Conservation (phyloP, 64 coral and sea anemone genomes). For the Montipora cactus region DNA sequence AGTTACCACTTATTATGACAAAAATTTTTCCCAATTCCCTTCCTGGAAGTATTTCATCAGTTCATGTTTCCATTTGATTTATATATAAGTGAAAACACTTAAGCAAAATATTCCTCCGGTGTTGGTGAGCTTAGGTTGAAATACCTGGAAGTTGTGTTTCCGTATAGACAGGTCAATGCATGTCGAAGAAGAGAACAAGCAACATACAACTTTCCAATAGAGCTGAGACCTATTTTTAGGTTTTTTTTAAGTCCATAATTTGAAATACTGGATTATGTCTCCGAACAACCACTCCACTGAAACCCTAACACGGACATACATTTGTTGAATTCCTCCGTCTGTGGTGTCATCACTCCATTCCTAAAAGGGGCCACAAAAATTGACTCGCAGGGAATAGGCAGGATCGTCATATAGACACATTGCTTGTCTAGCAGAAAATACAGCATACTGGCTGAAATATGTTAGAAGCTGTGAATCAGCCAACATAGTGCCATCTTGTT, state of each 20-base stretch:
- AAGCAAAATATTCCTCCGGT: constrained; percentile 9
- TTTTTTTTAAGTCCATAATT: not conserved
- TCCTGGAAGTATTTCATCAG: not conserved
- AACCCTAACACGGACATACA: not conserved
- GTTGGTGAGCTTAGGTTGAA: not conserved
- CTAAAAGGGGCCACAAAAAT: not conserved
- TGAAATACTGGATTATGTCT: not conserved
- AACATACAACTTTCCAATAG: not conserved
- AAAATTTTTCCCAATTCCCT: not conserved
- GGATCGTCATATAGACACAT: not conserved
- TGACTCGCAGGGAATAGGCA: not conserved
- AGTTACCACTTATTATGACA: not conserved
- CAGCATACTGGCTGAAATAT: not conserved
- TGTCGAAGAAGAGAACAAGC: not conserved
- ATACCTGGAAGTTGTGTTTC: not conserved
- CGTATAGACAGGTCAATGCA: not conserved
- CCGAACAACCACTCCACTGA: not conserved
- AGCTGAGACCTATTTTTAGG: not conserved
- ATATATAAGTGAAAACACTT: not conserved
- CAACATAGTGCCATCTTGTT: not conserved
- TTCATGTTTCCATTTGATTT: not conserved
- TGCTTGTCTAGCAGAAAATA: not conserved
- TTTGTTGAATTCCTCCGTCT: constrained; percentile 1
- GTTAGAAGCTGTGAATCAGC: not conserved
- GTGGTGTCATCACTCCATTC: not conserved